Evolutionary conservation across 2,888 invertebrate genomes (phyloP).

Genomic region (Eucera pruinosa): DNA sequence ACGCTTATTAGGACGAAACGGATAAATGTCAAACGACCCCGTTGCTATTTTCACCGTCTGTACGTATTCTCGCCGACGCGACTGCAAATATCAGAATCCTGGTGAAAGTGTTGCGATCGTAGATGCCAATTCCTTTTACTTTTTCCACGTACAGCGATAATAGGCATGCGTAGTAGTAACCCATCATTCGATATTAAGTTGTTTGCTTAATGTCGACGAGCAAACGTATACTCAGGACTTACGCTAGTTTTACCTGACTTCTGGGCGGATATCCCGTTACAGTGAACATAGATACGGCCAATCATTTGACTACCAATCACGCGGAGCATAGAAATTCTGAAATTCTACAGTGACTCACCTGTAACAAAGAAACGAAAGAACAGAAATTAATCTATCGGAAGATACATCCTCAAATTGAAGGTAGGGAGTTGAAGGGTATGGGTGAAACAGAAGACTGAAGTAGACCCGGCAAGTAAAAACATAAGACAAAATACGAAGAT

Average conservation of each 20-base stretch:
- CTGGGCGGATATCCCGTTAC: slow-evolving; percentile 4
- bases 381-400: slow-evolving; percentile 3
- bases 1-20: slow-evolving; percentile 53
- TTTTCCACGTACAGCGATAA: slow-evolving; percentile 32
- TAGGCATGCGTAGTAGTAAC: slow-evolving; percentile 24
- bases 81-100: slow-evolving; percentile 32
- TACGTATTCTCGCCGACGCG: slow-evolving; percentile 22
- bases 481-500: too few species aligned
- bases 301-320: not conserved
- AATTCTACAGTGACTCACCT: slow-evolving; percentile 66
- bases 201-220: slow-evolving; percentile 20
- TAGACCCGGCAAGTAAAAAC: too few species aligned
- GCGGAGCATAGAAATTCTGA: too few species aligned
- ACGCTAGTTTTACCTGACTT: slow-evolving; percentile 29
- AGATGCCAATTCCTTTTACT: slow-evolving; percentile 45
- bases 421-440: too few species aligned
- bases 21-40: slow-evolving; percentile 55
- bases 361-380: slow-evolving; percentile 49
- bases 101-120: slow-evolving; percentile 52
- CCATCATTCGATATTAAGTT: slow-evolving; percentile 25
- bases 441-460: too few species aligned
- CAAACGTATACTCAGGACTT: slow-evolving; percentile 9
- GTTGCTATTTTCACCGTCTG: slow-evolving; percentile 48
- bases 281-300: not conserved
- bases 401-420: not conserved